Base-by-base conservation (phyloP, 2,888 invertebrate genomes). In the Venustoraphidia nigricollis region DNA sequence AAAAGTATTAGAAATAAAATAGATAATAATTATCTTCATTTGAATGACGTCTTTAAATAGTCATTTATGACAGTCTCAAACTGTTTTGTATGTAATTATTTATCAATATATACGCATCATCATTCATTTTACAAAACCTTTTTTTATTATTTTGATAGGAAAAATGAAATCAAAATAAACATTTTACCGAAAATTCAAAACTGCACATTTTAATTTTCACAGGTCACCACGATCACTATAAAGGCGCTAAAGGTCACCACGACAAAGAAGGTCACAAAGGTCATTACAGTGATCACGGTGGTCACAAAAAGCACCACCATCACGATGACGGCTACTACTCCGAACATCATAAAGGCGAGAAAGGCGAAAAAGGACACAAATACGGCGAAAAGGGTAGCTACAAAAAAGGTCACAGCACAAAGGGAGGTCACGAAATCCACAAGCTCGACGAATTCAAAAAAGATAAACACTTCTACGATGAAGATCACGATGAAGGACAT, bases 391-490 rank as follows among this genome's bases (percentile, higher is more conserved):
- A 82, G 57, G 87, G 87, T 9, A 77, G 79, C 55, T 88, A 82
- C 64, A 83, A 84, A 53, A 89, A 89, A 60, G 89, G 89, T 0
- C 88, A 89, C 66, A 82, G 81, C 53, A 89, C 87, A 55, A 85
- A 89, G 64, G 88, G 90, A 49, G 84, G 86, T 55, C 89, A 90
- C 62, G 83, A 87, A 62, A 75, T 88, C 8, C 86, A 90, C 66
- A 89, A 90, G 60, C 66, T 84, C 51, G 86, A 90, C 64, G 89
- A 89, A 66, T 86, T 78, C 66, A 85, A 87, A 62, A 89, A 89
- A 64, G 83, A 88, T 59, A 88, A 89, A 61, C 81, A 86, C 60
- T 88, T 85, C 77, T 87, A 81, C 64, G 88, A 89, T 57, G 88
- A 88, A 66, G 81, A 86, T 58, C 86, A 88, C 56, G 85, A 85